phyloP scores from a whole-genome alignment of 2,888 invertebrate genomes.

The Orthonychiurus folsomi region DNA sequence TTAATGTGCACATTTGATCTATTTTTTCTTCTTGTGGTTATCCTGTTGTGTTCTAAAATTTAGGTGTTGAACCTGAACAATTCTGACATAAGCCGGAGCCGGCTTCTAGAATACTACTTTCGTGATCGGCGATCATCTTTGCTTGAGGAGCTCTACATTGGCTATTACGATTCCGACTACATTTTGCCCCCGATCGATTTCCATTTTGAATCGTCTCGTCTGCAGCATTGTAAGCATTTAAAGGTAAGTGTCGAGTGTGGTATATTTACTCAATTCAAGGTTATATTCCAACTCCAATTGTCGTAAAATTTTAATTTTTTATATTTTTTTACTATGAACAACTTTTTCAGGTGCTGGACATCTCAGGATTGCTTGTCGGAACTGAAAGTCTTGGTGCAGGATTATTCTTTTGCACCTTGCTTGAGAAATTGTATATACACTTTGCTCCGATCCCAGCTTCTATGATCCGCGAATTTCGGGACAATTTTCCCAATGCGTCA shows the following conservation, averaged over 20 bases:
- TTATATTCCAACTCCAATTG: neutral
- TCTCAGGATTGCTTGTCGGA: neutral
- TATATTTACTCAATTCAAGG: too few species aligned
- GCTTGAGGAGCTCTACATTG: neutral
- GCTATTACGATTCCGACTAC: slow-evolving; percentile 2
- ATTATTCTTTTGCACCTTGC: neutral
- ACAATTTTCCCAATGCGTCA: too few species aligned
- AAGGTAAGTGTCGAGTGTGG: neutral
- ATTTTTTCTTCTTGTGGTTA: slow-evolving; percentile 2
- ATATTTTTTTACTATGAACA: too few species aligned
- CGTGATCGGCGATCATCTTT: neutral
- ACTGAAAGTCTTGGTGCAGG: neutral
- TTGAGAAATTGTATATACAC: neutral
- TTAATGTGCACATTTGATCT: too few species aligned
- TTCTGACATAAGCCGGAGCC: slow-evolving; percentile 1
- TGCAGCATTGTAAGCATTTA: neutral
- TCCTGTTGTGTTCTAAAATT: neutral
- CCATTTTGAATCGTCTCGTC: neutral
- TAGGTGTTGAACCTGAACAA: neutral
- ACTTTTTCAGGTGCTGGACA: slow-evolving; percentile 2
- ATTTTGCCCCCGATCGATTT: neutral
- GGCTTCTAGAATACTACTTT: neutral
- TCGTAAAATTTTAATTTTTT: neutral
- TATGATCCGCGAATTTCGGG: too few species aligned
- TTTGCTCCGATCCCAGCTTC: too few species aligned